Evolutionary conservation across 2,888 invertebrate species (phyloP), one percentile per base, ranked within the genome.

Genomic region (Rhogogaster chlorosoma): DNA sequence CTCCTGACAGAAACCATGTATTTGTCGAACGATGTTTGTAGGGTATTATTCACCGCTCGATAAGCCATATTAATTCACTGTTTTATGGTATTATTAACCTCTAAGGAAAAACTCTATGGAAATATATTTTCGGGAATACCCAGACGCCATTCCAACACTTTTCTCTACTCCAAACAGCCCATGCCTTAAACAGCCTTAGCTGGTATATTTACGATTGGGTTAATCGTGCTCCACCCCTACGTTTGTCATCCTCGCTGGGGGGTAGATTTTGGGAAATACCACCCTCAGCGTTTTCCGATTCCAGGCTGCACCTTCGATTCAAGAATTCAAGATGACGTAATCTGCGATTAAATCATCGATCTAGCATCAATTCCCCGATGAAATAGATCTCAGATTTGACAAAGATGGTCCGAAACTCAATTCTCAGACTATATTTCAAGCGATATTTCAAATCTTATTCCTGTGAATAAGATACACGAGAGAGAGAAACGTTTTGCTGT

Each of bases 161-260:
- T 80, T 80, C 42, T 22, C 36, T 1, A 15, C n/a, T 18, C 10
- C 22, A 26, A 3, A 18, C 49, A 77, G 77, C 77, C 53, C 71
- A 49, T 53, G 29, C 26, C 32, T 26, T 36, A 26, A 12, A 22
- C 61, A n/a, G 29, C 26, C 32, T 26, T 36, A 26, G 15, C 36
- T 80, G 32, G 22, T n/a, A 22, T 80, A 80, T 80, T 80, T 80
- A 80, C 61, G 38, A 80, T 80, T 36, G 80, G 80, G 57, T 80
- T 80, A 38, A 80, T 80, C 45, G 80, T n/a, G 80, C 36, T 49
- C 61, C 80, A 64, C 42, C 80, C 38, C 18, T 7, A 12, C 61
- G 80, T 80, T 80, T 80, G 80, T 80, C 61, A 61, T 29, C 26
- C 80, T 36, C 80, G 12, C 32, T 36, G 22, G 80, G 80, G 57